Evolutionary conservation across 2,113 vertebrate species (phyloP).

Genomic region (Xyrauchen texanus): DNA sequence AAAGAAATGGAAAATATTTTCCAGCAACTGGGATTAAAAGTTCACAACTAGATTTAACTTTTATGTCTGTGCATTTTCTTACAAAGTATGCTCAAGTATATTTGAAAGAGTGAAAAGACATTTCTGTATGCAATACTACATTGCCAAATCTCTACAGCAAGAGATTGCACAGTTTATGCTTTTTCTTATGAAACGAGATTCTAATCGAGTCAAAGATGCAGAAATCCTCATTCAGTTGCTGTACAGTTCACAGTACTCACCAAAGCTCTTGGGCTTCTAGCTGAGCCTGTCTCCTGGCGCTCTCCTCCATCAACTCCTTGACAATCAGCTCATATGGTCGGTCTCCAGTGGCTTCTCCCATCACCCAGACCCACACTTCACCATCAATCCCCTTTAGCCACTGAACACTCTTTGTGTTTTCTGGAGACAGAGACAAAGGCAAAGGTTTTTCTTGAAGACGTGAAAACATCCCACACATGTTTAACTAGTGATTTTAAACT

Average conservation of each 20-base stretch:
- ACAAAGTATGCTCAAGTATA: not conserved
- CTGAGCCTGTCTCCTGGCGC: constrained; percentile 79
- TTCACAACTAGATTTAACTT: not conserved
- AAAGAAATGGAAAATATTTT: not conserved
- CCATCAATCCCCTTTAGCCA: constrained; percentile 79
- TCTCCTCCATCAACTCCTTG: constrained; percentile 78
- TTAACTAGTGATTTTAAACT: not conserved
- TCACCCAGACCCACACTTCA: constrained; percentile 85
- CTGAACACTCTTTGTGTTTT: constrained; percentile 57
- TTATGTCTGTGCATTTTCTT: not conserved
- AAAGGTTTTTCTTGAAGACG: not conserved
- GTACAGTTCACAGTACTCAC: constrained; percentile 62
- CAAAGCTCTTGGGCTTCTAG: constrained; percentile 80
- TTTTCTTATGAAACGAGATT: no score
- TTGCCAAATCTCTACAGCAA: not conserved
- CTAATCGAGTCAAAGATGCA: no score
- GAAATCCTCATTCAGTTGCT: not conserved
- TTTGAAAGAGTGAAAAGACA: not conserved
- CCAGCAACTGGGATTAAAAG: not conserved
- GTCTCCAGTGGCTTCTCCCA: constrained; percentile 81
- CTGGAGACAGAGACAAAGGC: constrained; percentile 1
- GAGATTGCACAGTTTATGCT: not conserved
- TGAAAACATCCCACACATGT: not conserved
- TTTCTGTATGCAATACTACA: not conserved
- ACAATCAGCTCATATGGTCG: constrained; percentile 80